Percentiles rank a stretch among this genome's conserved stretches.
These are phyloP conservation scores for Formicarius rufipectus DNA, from an alignment of 2,113 vertebrate genomes.

Conservation along the genomic window DNA sequence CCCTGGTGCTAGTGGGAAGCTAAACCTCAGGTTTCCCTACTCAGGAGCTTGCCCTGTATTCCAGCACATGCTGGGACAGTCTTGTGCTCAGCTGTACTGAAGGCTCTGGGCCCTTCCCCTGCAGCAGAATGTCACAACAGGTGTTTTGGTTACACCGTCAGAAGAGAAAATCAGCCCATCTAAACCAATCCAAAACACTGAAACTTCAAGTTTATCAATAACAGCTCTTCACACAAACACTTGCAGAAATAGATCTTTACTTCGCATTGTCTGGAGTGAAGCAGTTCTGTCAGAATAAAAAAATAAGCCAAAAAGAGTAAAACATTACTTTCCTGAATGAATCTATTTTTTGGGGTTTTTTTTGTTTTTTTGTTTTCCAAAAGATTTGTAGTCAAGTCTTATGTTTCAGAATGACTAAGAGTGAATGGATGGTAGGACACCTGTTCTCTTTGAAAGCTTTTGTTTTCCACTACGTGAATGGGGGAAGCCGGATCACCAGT, in stretches of 20 bases:
- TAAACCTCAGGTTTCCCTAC: not conserved
- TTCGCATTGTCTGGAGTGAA: not conserved
- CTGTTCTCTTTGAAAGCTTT: not conserved
- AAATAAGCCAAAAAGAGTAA: not conserved
- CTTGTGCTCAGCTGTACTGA: not conserved
- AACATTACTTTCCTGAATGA: not conserved
- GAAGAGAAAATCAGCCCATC: not conserved
- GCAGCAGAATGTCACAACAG: not conserved
- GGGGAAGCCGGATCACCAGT: not conserved
- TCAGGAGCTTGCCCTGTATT: not conserved
- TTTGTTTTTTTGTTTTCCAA: not conserved
- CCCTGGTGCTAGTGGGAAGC: not conserved
- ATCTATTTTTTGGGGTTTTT: not conserved
- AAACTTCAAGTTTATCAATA: not conserved
- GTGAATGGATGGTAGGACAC: not conserved
- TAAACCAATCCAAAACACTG: not conserved
- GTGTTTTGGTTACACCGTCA: not conserved
- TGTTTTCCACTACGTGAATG: not conserved
- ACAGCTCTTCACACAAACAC: not conserved
- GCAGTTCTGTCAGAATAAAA: not conserved
- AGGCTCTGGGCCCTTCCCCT: not conserved
- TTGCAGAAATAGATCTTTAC: not conserved
- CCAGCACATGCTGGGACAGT: not conserved
- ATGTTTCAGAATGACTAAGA: not conserved
- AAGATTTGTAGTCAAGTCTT: not conserved